Evolutionary conservation across 2,113 vertebrate species (phyloP), one percentile per base, ranked within the genome.

Genomic region (Eptesicus fuscus): DNA sequence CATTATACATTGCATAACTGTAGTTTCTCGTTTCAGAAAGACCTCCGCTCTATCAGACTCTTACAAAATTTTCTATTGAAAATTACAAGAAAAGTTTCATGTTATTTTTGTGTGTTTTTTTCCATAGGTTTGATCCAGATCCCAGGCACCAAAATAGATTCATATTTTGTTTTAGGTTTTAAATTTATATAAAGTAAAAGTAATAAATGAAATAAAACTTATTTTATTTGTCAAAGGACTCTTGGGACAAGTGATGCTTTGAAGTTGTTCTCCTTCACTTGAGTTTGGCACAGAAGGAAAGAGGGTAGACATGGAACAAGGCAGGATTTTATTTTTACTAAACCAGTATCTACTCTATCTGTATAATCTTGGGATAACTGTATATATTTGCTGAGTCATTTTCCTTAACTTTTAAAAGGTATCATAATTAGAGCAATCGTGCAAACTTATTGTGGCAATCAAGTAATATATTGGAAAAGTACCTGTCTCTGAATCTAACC

Each of bases 21-120:
- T 83, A 40, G 28, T 71, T 96, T 74, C 76, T 28, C 65, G 80
- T 92, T 76, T 88, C 35, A 87, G 61, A 80, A 88, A 77, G 30
- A 1, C 44, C 0, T 9, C 22, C n/a, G 80, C 30, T 94, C 44
- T 87, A 94, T 83, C 28, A 94, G 30, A 91, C 53, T 77, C 49
- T 88, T 94, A 91, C 9, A 73, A 94, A 93, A 47, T 73, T 88
- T 92, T 89, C 18, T 76, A 82, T 95, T 93, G 59, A 95, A 95
- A 95, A 82, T 69, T 51, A 63, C 5, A 93, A 83, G 44, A 91
- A 94, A 94, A 80, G 18, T 65, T 83, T 71, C 32, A 35, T 67
- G 9, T 65, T n/a, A 5, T 22, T 69, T n/a, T n/a, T n/a, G n/a
- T n/a, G n/a, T n/a, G n/a, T n/a, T n/a, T 83, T 73, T 12, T 6